Evolutionary conservation across 1,140 invertebrate genomes (phyloP).

Genomic region (Hyles vespertilio): DNA sequence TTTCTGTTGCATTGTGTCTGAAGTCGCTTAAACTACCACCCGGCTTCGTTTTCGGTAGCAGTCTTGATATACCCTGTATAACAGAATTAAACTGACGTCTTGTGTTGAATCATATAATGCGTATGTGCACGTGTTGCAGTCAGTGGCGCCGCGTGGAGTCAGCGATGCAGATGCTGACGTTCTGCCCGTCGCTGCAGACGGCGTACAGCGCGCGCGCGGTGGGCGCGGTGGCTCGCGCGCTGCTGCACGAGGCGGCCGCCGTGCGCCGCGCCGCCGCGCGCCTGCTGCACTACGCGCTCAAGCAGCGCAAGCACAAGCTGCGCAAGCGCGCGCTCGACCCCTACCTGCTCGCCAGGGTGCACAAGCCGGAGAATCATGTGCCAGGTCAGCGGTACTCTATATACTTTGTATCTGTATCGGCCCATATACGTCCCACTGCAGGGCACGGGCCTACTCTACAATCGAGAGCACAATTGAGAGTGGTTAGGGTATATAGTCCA

Average conservation of each 20-base stretch:
- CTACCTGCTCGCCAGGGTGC: constrained; percentile 50
- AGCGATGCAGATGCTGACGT: constrained; percentile 82
- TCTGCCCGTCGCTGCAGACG: constrained; percentile 83
- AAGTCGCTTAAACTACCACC: too few relatives aligned
- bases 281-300: constrained; percentile 81
- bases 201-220: constrained; percentile 80
- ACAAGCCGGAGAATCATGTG: constrained; percentile 35
- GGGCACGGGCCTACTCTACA: too few relatives aligned
- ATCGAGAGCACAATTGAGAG: too few relatives aligned
- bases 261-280: constrained; percentile 84
- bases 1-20: too few relatives aligned
- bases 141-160: constrained; percentile 90
- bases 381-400: constrained; percentile 43
- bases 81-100: too few relatives aligned
- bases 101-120: neutral
- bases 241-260: constrained; percentile 86
- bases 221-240: constrained; percentile 79
- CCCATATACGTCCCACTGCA: too few relatives aligned
- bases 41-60: too few relatives aligned
- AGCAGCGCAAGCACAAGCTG: constrained; percentile 85
- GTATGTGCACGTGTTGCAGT: constrained; percentile 51
- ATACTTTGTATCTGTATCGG: too few relatives aligned
- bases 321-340: constrained; percentile 78
- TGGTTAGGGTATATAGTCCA: too few relatives aligned
- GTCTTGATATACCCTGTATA: too few relatives aligned